Percentiles rank a stretch among this genome's conserved stretches.
These are phyloP conservation scores for Megatriorchis doriae DNA, from an alignment of 2,113 vertebrate species.

Conservation along the genomic window DNA sequence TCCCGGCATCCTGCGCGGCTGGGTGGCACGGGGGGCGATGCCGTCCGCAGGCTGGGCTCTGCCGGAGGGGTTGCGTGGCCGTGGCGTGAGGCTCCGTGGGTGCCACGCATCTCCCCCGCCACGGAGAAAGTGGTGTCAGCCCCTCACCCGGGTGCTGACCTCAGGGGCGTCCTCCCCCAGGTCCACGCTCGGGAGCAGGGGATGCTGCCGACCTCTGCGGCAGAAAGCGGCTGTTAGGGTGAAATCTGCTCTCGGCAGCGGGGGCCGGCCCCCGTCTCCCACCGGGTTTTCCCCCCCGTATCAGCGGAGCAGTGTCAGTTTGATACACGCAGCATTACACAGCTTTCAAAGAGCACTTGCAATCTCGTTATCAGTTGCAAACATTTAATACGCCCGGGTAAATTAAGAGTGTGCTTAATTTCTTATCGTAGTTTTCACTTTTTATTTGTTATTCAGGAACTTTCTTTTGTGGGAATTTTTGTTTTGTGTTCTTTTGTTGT, in stretches of 20 bases:
- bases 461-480: neutral
- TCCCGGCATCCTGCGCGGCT: accelerated
- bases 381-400: neutral
- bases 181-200: accelerated
- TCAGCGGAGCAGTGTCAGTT: neutral
- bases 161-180: neutral
- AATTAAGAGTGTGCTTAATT: neutral
- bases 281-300: neutral
- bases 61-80: accelerated
- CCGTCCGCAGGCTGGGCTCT: neutral
- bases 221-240: neutral
- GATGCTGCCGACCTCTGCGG: neutral
- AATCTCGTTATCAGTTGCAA: neutral
- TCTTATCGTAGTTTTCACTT: neutral
- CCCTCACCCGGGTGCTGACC: too few relatives aligned
- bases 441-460: neutral
- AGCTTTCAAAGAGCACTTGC: neutral
- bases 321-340: neutral
- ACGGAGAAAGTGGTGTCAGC: neutral
- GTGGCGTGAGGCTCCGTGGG: neutral
- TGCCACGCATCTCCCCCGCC: accelerated
- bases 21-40: too few relatives aligned
- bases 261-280: neutral
- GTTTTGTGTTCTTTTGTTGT: neutral
- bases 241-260: too few relatives aligned